A percentile compares a stretch with the other conserved stretches of the same genome.
Evolutionary conservation across 1,140 invertebrate genomes (phyloP).

Genomic region (Drosophila simulans): DNA sequence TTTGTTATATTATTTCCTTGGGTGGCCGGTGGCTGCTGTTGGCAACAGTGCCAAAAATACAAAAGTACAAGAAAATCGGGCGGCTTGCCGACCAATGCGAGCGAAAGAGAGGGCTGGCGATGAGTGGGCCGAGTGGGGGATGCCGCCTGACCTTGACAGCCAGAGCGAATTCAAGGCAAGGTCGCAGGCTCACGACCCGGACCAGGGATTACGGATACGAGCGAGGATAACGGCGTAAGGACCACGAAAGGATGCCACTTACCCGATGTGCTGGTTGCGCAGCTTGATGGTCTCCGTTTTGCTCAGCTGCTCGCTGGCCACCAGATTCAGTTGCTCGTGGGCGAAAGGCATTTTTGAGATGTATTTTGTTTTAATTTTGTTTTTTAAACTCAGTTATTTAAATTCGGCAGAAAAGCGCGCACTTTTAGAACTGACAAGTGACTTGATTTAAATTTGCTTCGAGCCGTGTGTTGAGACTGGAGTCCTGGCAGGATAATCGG

Average conservation of each 20-base stretch:
- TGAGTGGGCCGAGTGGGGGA: slow-evolving; percentile 66
- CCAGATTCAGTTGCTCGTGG: slow-evolving; percentile 77
- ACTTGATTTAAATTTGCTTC: background rate
- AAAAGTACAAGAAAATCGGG: slow-evolving; percentile 20
- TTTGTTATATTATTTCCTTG: slow-evolving; percentile 3
- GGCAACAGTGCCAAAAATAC: slow-evolving; percentile 42
- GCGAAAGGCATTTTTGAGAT: slow-evolving; percentile 72
- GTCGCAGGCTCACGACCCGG: slow-evolving; percentile 41
- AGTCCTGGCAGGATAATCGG: slow-evolving; percentile 24
- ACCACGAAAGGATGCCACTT: slow-evolving; percentile 78
- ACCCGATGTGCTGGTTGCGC: slow-evolving; percentile 92
- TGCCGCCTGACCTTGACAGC: slow-evolving; percentile 73
- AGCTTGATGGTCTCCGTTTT: slow-evolving; percentile 92
- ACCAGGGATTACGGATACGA: slow-evolving; percentile 12
- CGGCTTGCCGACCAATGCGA: background rate
- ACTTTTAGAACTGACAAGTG: slow-evolving; percentile 29
- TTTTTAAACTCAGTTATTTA: background rate
- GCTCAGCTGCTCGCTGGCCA: slow-evolving; percentile 87
- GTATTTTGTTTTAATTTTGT: slow-evolving; percentile 1
- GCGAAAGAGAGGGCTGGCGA: slow-evolving; percentile 8
- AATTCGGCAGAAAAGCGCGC: slow-evolving; percentile 28
- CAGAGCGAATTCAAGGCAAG: slow-evolving; percentile 57
- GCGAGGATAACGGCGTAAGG: background rate
- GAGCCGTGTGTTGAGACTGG: slow-evolving; percentile 1
- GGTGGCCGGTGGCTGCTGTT: slow-evolving; percentile 24